These are phyloP conservation scores for Gryllus longicercus DNA, from an alignment of 2,888 invertebrate species.

Conservation along the genomic window DNA sequence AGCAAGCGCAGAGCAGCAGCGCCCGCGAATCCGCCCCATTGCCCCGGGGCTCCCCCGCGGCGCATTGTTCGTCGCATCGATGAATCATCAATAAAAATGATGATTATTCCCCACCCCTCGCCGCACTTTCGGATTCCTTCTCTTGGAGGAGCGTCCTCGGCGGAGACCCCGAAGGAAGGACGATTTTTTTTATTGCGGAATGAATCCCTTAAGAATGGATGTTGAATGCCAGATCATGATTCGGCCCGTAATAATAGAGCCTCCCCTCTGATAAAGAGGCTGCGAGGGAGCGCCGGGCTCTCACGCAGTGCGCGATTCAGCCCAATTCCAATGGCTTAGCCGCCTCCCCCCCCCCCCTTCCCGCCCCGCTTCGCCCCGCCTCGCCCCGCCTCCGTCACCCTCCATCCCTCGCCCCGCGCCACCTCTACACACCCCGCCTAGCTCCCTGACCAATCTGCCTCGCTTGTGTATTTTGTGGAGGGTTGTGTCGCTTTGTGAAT, in stretches of 20 bases:
- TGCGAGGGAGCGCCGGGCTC: neutral
- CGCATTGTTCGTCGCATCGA: neutral
- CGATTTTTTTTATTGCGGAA: neutral
- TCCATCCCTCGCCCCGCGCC: no score
- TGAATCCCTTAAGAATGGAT: constrained; percentile 17
- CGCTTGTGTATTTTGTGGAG: no score
- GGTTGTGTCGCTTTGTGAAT: no score
- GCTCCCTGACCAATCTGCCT: no score
- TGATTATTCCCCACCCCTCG: neutral
- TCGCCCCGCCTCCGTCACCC: no score
- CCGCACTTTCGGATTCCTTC: constrained; percentile 4
- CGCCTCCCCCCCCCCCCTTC: neutral
- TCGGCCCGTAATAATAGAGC: constrained; percentile 1
- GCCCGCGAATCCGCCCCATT: no score
- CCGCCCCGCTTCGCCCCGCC: no score
- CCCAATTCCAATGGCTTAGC: constrained; percentile 19
- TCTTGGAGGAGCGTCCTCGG: neutral
- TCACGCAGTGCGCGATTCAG: neutral
- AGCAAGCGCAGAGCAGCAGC: no score
- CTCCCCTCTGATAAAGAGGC: constrained; percentile 8
- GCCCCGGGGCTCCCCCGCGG: neutral
- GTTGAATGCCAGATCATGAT: constrained; percentile 17
- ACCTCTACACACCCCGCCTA: no score
- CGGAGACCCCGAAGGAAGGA: neutral
- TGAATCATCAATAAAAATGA: constrained; percentile 4